Base-by-base conservation (phyloP, 2,113 vertebrate genomes). In the Pyxicephalus adspersus region DNA sequence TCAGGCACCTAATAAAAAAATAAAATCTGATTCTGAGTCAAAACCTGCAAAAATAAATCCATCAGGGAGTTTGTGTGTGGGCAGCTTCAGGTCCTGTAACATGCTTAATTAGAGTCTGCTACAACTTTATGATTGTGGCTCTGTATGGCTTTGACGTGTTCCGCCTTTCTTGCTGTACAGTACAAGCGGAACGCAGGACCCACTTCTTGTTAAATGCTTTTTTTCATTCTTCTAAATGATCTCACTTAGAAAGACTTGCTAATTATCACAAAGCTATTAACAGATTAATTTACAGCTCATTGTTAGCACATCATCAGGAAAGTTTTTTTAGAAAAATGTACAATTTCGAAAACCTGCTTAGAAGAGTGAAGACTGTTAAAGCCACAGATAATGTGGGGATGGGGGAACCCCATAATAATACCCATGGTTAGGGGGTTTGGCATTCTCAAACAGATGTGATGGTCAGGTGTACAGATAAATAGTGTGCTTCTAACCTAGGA, bases 221-320 rank as follows among this genome's bases (percentile, higher is more conserved):
- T 45, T 52, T 64, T 29, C 22, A 16, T 66, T 66, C 70, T 25
- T 55, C 51, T 13, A 64, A 65, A 54, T 57, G 22, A 58, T 51
- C 51, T 58, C 29, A 51, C 72, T 75, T 65, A 70, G 57, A 11
- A 13, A 50, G 34, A 73, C 26, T 38, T 65, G 68, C 34, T 73
- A 31, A 66, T 75, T 57, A 66, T 45, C 67, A 52, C 38, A 22
- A 34, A 50, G 57, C 61, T 52, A 82, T 65, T 75, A 75, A 38
- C 61, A 26, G 54, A 73, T 74, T 81, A 74, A 81, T 81, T 74
- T 66, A 26, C 61, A 65, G 29, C 58, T 55, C 50, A 74, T 65
- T 26, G 25, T 64, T 79, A 18, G 29, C 51, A 68, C 29, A 45
- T 78, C 20, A 4, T 34, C 23, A 16, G 25, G 28, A 57, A n/a